Evolutionary conservation across 2,888 invertebrate genomes (phyloP).

Genomic region (Pachycephus smyrnensis): DNA sequence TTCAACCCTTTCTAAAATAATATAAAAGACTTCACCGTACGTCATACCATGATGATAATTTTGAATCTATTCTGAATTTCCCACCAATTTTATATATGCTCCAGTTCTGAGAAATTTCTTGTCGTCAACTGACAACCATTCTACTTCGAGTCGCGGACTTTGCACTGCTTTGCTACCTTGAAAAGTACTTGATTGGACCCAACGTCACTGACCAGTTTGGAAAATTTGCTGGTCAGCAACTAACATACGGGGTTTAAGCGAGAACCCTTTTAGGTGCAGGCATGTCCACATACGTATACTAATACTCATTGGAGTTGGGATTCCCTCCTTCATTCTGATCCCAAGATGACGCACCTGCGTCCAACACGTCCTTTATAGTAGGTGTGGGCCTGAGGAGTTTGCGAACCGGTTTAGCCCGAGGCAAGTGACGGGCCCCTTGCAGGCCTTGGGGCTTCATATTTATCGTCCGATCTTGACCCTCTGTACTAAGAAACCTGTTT

Average conservation of each 20-base stretch:
- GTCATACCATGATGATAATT: background rate
- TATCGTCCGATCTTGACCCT: background rate
- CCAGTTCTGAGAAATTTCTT: background rate
- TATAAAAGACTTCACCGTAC: background rate
- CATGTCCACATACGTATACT: background rate
- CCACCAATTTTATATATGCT: background rate
- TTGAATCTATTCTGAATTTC: background rate
- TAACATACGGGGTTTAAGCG: background rate
- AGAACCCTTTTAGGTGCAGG: background rate
- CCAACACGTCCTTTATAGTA: conserved; percentile 24
- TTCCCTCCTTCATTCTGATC: conserved; percentile 27
- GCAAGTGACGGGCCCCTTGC: conserved; percentile 32
- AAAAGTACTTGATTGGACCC: background rate
- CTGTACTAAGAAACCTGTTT: background rate
- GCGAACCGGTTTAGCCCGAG: conserved; percentile 21
- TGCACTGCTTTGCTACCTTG: background rate
- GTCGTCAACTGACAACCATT: background rate
- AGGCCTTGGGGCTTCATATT: conserved; percentile 26
- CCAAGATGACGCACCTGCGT: conserved; percentile 27
- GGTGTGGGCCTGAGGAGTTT: conserved; percentile 19
- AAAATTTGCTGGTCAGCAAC: background rate
- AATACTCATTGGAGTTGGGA: conserved; percentile 1
- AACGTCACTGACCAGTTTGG: background rate
- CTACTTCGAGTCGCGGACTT: background rate
- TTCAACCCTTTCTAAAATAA: background rate